phyloP scores from a whole-genome alignment of 2,113 vertebrate species.

The Apeltes quadracus region DNA sequence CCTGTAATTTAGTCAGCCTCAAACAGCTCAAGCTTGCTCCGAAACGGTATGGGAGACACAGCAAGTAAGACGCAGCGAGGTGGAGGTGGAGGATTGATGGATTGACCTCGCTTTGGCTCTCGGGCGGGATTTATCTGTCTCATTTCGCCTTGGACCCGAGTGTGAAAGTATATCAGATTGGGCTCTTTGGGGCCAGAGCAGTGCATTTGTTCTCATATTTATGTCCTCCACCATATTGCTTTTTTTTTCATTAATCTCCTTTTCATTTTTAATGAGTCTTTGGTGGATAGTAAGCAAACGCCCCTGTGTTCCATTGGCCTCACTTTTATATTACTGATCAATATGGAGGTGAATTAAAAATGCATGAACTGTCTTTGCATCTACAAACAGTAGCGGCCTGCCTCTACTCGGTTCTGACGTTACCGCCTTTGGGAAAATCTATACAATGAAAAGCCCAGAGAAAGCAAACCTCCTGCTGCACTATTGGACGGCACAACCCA shows the following conservation, averaged over 20 bases:
- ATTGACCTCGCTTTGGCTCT: conserved; percentile 44
- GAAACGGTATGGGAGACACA: conserved; percentile 17
- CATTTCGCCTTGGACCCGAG: conserved; percentile 38
- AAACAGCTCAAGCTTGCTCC: conserved; percentile 26
- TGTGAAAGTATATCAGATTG: conserved; percentile 30
- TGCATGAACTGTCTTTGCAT: conserved; percentile 51
- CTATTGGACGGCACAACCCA: conserved; percentile 24
- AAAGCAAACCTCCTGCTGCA: conserved; percentile 24
- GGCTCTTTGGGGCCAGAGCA: conserved; percentile 16
- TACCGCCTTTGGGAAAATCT: conserved; percentile 51
- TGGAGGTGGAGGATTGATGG: conserved; percentile 28
- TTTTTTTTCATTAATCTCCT: conserved; percentile 42
- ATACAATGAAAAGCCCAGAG: conserved; percentile 50
- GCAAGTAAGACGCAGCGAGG: not conserved
- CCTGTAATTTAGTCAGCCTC: conserved; percentile 57
- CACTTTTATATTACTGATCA: conserved; percentile 37
- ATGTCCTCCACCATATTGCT: conserved; percentile 20
- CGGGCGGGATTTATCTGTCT: conserved; percentile 45
- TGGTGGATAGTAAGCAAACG: conserved; percentile 29
- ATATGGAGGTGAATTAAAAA: conserved; percentile 62
- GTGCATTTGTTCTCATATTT: conserved; percentile 50
- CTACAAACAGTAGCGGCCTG: conserved; percentile 46
- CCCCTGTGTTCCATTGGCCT: conserved; percentile 29
- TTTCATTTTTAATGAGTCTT: conserved; percentile 71
- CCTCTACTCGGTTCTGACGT: conserved; percentile 42